Base-by-base conservation (phyloP, 1,140 invertebrate species). In the Colletes gigas region DNA sequence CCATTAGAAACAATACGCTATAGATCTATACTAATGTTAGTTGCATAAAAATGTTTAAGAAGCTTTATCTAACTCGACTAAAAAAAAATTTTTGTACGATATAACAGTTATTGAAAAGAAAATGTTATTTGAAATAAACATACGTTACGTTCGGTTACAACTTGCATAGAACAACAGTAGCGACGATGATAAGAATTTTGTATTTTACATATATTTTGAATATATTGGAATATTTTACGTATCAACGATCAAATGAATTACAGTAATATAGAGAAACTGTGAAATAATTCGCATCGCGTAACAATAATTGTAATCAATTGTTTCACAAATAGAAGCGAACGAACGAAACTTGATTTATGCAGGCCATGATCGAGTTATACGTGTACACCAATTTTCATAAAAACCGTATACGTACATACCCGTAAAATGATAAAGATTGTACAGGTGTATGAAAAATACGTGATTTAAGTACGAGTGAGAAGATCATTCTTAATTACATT, bases 401-500 rank as follows among this genome's bases (percentile, higher is more conserved):
- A 67, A 21, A 50, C n/a, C 30, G 30, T 30, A 30, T 67, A 66
- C 7, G 44, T 66, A 41, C 77, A 52, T 84, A 91, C 88, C 86
- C 88, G 67, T 77, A 63, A 4, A 88, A 69, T 60, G 83, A 21
- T 60, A 86, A 72, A 19, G 85, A 86, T 14, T 84, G 80, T 15
- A 60, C 50, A 17, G 83, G 73, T 47, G 80, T 19, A 30, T 81
- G 69, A n/a, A 80, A 54, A 44, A 84, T 47, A 39, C 85, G 86
- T 62, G 71, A 81, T 73, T 67, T 83, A 17, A 88, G 52, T 1
- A 85, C 17, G 52, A 70, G 69, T 50, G 76, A 39, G 19, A 78
- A 71, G 3, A 89, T 80, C 89, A 90, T 91, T 84, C 62, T 75
- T 69, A 30, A 10, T 30, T 30, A 17, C 67, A 68, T 68, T 72